Evolutionary conservation across 1,140 invertebrate species (phyloP).

Genomic region (Euglossa dilemma): DNA sequence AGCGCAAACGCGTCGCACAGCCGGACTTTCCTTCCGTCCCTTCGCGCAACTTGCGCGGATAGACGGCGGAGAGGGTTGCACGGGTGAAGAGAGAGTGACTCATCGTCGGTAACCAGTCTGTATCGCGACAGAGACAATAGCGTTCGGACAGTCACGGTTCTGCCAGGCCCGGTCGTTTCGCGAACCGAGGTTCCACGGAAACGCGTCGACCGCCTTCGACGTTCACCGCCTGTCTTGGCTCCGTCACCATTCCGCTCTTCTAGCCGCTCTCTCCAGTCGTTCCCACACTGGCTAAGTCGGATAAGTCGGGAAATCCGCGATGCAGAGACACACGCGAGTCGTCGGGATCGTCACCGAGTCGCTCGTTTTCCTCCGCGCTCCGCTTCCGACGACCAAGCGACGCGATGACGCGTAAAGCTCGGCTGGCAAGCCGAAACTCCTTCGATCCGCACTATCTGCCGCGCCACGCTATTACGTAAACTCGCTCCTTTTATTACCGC

Average conservation of each 20-base stretch:
- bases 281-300: no score
- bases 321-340: no score
- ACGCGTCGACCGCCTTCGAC: not conserved
- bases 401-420: conserved; percentile 1
- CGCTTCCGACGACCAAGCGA: not conserved
- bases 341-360: no score
- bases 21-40: conserved; percentile 50
- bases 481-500: conserved; percentile 34
- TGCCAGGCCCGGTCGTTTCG: not conserved
- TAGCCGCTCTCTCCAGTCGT: not conserved
- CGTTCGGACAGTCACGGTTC: conserved; percentile 5
- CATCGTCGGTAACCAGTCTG: conserved; percentile 8
- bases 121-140: conserved; percentile 45
- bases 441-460: conserved; percentile 28
- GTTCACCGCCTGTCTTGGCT: not conserved
- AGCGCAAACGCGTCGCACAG: conserved; percentile 15
- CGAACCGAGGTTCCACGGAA: not conserved
- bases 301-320: no score
- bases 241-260: no score
- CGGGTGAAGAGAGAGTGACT: not conserved
- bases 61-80: not conserved
- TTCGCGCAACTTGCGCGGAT: conserved; percentile 6
- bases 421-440: conserved; percentile 23
- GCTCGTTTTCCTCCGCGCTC: no score
- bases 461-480: conserved; percentile 32